Conservation (phyloP, 2,888 invertebrate genomes). For the Pandemis heparana region DNA sequence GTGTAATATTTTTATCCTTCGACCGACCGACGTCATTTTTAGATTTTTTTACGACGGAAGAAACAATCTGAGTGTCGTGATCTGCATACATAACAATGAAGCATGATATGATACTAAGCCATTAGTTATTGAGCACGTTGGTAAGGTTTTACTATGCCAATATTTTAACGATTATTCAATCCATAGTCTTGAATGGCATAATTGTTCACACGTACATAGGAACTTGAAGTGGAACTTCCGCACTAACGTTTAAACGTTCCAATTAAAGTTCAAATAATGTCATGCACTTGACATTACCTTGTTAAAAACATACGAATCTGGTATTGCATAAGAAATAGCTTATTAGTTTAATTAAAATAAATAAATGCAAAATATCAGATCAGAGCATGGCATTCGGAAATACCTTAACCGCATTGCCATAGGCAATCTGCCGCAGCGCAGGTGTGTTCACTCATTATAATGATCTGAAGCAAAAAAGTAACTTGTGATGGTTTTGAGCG, state of each 20-base stretch:
- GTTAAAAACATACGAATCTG: not conserved
- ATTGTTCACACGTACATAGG: constrained; percentile 15
- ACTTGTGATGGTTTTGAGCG: not conserved
- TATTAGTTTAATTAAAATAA: constrained; percentile 3
- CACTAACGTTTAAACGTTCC: constrained; percentile 13
- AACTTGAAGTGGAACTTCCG: constrained; percentile 34
- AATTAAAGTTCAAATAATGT: constrained; percentile 16
- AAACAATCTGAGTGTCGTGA: constrained; percentile 29
- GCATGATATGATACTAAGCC: constrained; percentile 14
- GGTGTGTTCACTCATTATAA: constrained; percentile 23
- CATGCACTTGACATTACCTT: not conserved
- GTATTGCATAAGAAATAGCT: constrained; percentile 16
- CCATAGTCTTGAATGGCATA: not conserved
- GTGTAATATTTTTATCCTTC: constrained; percentile 27
- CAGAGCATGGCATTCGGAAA: constrained; percentile 23
- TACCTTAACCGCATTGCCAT: constrained; percentile 11
- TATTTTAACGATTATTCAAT: constrained; percentile 26
- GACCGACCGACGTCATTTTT: constrained; percentile 34
- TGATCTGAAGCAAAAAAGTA: constrained; percentile 20
- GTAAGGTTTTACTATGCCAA: constrained; percentile 4
- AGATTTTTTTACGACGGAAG: constrained; percentile 36
- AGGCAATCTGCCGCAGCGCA: constrained; percentile 28
- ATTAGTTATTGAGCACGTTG: not conserved
- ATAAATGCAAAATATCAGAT: not conserved
- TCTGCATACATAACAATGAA: constrained; percentile 24